These are phyloP conservation scores for Artemia franciscana DNA, from an alignment of 1,140 invertebrate species.

Conservation along the genomic window DNA sequence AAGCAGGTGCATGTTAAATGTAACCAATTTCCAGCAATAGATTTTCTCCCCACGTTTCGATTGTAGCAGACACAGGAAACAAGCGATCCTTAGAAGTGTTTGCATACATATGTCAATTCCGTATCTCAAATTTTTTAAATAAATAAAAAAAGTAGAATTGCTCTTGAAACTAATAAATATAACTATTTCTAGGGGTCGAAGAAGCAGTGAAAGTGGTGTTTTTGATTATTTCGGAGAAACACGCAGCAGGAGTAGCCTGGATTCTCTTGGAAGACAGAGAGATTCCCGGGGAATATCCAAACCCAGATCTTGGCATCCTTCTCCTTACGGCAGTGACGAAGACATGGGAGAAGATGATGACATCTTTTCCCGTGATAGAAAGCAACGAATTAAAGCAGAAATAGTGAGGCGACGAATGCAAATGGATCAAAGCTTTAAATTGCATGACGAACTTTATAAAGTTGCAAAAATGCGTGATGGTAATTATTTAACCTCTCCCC, in stretches of 20 bases:
- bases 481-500: constrained; percentile 18
- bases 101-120: no score
- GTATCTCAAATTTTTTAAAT: no score
- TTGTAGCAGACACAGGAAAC: no score
- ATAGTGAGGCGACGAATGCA: constrained; percentile 33
- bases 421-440: constrained; percentile 32
- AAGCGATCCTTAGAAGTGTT: no score
- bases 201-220: not conserved
- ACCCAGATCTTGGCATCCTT: constrained; percentile 32
- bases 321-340: constrained; percentile 28
- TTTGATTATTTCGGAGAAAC: constrained; percentile 7
- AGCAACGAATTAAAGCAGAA: constrained; percentile 34
- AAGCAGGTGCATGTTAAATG: no score
- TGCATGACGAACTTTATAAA: constrained; percentile 30
- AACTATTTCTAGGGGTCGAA: constrained; percentile 4
- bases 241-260: not conserved
- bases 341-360: constrained; percentile 26
- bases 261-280: not conserved
- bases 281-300: constrained; percentile 20
- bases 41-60: no score
- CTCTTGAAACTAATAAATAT: not conserved
- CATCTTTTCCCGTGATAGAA: constrained; percentile 27
- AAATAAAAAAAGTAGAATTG: no score
- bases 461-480: constrained; percentile 25
- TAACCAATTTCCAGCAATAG: no score